Percentiles rank a stretch among this genome's conserved stretches.
phyloP scores from a whole-genome alignment of 2,888 invertebrate genomes.

The Catocala sponsa region DNA sequence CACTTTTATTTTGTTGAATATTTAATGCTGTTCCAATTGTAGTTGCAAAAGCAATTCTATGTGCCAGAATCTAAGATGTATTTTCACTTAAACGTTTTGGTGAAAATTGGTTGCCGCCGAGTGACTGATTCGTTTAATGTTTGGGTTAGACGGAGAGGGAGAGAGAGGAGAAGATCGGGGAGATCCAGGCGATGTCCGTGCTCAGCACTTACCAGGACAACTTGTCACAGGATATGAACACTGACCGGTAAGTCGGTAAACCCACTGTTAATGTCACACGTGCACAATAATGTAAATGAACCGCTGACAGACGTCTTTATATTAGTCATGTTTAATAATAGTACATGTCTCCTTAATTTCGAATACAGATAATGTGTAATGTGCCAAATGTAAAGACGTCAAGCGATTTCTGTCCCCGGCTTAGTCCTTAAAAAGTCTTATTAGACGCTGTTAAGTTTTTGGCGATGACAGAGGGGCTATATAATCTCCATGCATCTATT shows the following conservation, averaged over 20 bases:
- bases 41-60: conserved; percentile 27
- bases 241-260: conserved; percentile 83
- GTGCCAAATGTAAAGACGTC: too few relatives aligned
- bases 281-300: conserved; percentile 26
- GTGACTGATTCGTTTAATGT: conserved; percentile 53
- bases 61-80: conserved; percentile 15
- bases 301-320: conserved; percentile 26
- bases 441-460: too few relatives aligned
- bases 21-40: conserved; percentile 1
- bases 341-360: conserved; percentile 4
- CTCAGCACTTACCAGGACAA: conserved; percentile 88
- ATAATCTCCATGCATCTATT: too few relatives aligned
- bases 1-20: background rate
- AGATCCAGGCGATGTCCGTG: conserved; percentile 88
- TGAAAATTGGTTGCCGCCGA: conserved; percentile 11
- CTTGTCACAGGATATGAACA: conserved; percentile 88
- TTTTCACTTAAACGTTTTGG: conserved; percentile 17
- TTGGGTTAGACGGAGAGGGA: conserved; percentile 81
- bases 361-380: too few relatives aligned
- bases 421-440: too few relatives aligned
- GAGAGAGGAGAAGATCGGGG: conserved; percentile 74
- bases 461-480: too few relatives aligned
- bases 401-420: too few relatives aligned
- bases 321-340: conserved; percentile 37
- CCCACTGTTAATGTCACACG: conserved; percentile 14